Evolutionary conservation across 1,140 invertebrate species (phyloP), one percentile per base, ranked within the genome.

Genomic region (Dendroctonus ponderosae): DNA sequence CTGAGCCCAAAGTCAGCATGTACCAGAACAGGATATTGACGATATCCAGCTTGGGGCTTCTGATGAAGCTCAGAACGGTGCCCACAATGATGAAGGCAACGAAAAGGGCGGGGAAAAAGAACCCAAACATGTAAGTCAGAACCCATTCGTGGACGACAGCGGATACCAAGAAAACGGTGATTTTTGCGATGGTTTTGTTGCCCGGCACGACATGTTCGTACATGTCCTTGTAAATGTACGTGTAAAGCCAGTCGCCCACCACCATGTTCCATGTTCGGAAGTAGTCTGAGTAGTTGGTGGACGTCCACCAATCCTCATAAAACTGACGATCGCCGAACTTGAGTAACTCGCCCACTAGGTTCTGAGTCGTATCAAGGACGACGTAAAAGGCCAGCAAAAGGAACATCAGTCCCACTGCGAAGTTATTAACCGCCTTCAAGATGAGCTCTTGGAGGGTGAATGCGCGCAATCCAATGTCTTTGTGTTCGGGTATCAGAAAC

Each of bases 231-330:
- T 96, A 98, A 14, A 99, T 84, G 78, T 97, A 97, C 0, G 88
- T 87, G 71, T 96, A 93, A 0, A 98, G 81, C 94, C 94, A 99
- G 68, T 96, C 93, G 75, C 97, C 90, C 0, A 98, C 94, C 0
- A 97, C 87, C 9, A 92, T 84, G 77, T 98, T 98, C 96, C 96
- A 98, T 6, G 89, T 92, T 12, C 94, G 85, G 76, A 95, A 98
- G 76, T 90, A 99, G 5, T 81, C 83, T 0, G 85, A 85, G 76
- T 90, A 97, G 2, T 87, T 87, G 3, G 87, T 88, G 6, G 87
- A 88, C 52, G 92, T 96, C 96, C 96, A 98, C 96, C 96, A 98
- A 73, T 97, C 94, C 88, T 86, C 87, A 74, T 94, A 94, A 79
- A 93, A 94, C 71, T 88, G 82, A 63, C 92, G 82, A 78, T 97